These are phyloP conservation scores for Florisuga fusca DNA, from an alignment of 2,797 vertebrate species.

Conservation along the genomic window DNA sequence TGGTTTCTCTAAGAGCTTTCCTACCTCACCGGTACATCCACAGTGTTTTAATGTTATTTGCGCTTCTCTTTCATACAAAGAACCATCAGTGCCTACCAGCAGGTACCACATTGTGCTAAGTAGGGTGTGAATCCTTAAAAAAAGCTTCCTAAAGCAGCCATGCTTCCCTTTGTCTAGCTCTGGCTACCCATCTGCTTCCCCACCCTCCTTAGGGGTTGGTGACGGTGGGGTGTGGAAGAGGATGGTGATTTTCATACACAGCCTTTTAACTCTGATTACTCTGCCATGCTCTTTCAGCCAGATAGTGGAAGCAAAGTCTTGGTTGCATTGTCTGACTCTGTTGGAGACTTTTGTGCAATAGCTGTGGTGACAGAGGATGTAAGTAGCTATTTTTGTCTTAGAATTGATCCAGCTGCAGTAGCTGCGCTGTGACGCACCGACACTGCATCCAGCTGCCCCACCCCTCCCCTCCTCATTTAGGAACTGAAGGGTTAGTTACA, in stretches of 20 bases:
- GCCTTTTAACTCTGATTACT: not conserved
- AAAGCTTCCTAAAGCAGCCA: not conserved
- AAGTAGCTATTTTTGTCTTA: slow-evolving; percentile 59
- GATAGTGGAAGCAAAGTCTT: not conserved
- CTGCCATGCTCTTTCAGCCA: not conserved
- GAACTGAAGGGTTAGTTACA: not conserved
- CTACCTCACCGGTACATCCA: not conserved
- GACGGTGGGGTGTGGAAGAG: not conserved
- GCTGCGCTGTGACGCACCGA: not conserved
- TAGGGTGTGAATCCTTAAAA: not conserved
- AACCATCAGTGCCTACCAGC: not conserved
- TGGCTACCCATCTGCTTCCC: not conserved
- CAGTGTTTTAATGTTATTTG: not conserved
- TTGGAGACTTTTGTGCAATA: slow-evolving; percentile 31
- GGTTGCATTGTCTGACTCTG: not conserved
- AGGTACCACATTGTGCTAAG: not conserved
- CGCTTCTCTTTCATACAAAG: not conserved
- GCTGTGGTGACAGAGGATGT: slow-evolving; percentile 8
- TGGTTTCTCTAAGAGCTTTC: not conserved
- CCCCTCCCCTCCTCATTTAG: not conserved
- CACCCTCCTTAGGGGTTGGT: not conserved
- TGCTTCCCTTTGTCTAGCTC: not conserved
- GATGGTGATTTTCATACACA: not conserved
- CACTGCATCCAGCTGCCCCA: not conserved
- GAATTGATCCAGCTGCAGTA: slow-evolving; percentile 59